Conservation (phyloP, 2,888 invertebrate genomes). For the Exephanes ischioxanthus region DNA sequence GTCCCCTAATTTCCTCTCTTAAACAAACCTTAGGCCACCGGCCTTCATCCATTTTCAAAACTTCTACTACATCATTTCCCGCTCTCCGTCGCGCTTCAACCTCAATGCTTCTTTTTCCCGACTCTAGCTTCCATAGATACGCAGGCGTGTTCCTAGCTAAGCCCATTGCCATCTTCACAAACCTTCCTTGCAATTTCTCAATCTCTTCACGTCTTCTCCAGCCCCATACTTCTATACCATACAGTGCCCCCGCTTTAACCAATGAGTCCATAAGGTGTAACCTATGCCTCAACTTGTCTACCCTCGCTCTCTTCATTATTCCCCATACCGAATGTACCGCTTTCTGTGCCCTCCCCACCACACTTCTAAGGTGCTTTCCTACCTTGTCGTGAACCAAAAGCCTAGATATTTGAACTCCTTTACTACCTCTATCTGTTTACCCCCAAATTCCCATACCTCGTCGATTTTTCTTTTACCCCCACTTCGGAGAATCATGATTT, state of each 20-base stretch:
- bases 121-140: background rate
- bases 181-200: background rate
- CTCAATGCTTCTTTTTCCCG: background rate
- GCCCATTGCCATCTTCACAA: background rate
- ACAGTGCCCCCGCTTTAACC: background rate
- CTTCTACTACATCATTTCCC: background rate
- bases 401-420: background rate
- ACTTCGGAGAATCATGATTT: background rate
- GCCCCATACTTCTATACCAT: background rate
- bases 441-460: background rate
- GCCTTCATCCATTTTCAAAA: background rate
- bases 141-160: background rate
- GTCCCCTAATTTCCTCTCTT: too few relatives aligned
- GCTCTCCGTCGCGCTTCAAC: background rate
- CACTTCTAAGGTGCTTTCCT: background rate
- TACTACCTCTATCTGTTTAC: background rate
- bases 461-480: background rate
- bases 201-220: background rate
- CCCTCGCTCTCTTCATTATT: background rate
- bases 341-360: background rate
- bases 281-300: background rate
- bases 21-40: too few relatives aligned
- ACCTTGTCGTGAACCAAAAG: background rate
- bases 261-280: background rate
- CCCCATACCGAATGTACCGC: background rate